Conservation (phyloP, 2,113 vertebrate species). For the Catharus fuscescens region DNA sequence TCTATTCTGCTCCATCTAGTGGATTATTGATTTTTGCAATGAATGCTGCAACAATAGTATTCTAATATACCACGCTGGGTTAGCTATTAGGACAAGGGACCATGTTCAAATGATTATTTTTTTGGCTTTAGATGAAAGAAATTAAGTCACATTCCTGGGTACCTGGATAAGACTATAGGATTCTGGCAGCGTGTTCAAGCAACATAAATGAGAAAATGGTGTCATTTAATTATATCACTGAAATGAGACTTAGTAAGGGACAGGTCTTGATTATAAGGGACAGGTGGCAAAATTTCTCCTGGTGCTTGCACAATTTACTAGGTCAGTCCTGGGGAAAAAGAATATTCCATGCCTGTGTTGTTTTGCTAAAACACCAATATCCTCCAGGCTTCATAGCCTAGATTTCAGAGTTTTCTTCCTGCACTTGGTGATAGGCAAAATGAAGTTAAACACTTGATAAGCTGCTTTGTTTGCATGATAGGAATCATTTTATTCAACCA, state of each 20-base stretch:
- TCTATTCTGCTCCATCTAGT: constrained; percentile 74
- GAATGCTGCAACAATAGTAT: not conserved
- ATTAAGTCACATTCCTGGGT: constrained; percentile 29
- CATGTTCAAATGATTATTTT: constrained; percentile 40
- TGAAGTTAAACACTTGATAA: not conserved
- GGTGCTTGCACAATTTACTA: constrained; percentile 45
- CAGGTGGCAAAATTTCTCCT: constrained; percentile 54
- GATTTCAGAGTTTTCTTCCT: constrained; percentile 12
- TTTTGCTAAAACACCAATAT: constrained; percentile 16
- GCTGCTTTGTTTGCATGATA: not conserved
- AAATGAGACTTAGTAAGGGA: not conserved
- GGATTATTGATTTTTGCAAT: constrained; percentile 64
- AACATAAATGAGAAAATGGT: constrained; percentile 28
- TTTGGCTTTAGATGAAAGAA: constrained; percentile 45
- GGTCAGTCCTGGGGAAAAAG: constrained; percentile 32
- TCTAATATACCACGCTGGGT: not conserved
- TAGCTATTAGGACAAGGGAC: constrained; percentile 29
- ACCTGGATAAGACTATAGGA: constrained; percentile 45
- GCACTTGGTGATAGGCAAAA: not conserved
- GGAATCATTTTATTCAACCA: not conserved
- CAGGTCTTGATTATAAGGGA: constrained; percentile 56
- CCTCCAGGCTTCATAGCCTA: constrained; percentile 43
- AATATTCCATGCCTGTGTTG: constrained; percentile 20
- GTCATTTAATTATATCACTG: constrained; percentile 32
- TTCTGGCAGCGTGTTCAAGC: not conserved